Base-by-base conservation (phyloP, 2,113 vertebrate species). In the Leucoraja erinaceus region DNA sequence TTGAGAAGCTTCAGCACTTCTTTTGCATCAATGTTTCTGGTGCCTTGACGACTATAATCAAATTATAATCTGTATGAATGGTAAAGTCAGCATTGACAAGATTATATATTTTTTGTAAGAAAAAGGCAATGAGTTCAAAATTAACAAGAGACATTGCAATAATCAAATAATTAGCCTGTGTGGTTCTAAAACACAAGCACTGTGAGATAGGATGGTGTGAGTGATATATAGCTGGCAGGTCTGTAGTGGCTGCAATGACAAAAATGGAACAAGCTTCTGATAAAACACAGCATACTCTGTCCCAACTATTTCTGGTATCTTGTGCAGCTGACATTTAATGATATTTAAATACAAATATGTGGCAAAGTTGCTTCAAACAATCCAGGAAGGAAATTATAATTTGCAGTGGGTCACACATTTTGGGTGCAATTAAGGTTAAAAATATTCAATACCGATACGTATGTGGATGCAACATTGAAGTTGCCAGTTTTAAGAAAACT, bases 131-230 rank as follows among this genome's bases (percentile, higher is more conserved):
- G 4, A 61, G n/a, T 86, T 86, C n/a, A 70, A 68, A 90, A 7
- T 70, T 33, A 72, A 20, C 68, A 90, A 38, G 61, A 8, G 33
- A 91, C 68, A 68, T 20, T 33, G 61, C 33, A 66, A 68, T 11
- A 33, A 20, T 38, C 63, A 68, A 63, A 86, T 59, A 66, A 90
- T 66, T 90, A 66, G 56, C 22, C 28, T 6, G 18, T 91, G 90
- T 25, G 12, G 68, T 54, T 72, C 90, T 91, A 11, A 33, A 1
- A 25, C 68, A 28, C 33, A 61, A 84, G 83, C 56, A 22, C 31
- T 92, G 86, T 33, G 61, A 93, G 93, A 93, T 94, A 94, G 86
- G 93, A 59, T 84, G 74, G 93, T 92, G 93, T 92, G 72, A 88
- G 63, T 78, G 92, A 93, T 92, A 78, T 72, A n/a, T 79, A 93